Evolutionary conservation across 2,113 vertebrate genomes (phyloP).

Genomic region (Urocolius indicus): DNA sequence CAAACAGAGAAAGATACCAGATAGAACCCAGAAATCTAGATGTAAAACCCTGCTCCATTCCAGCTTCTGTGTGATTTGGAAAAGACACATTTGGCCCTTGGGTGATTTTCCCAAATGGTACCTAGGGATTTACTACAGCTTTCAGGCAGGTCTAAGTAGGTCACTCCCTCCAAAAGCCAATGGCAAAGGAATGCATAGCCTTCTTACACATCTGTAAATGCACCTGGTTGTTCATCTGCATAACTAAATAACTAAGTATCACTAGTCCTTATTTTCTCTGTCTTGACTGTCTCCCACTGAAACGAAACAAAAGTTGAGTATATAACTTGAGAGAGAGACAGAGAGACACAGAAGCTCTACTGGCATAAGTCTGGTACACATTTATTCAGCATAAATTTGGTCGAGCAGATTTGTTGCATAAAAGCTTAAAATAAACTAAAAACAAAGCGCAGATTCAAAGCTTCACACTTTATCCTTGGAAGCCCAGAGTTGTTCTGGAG

Average conservation of each 20-base stretch:
- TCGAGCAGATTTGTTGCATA: slow-evolving; percentile 39
- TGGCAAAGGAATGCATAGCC: not conserved
- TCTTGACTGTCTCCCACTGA: not conserved
- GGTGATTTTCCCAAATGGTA: not conserved
- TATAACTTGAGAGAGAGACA: not conserved
- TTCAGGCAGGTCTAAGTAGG: not conserved
- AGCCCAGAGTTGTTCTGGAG: not conserved
- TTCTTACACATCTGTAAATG: not conserved
- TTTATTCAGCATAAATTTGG: not conserved
- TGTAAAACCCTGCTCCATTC: not conserved
- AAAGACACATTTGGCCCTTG: not conserved
- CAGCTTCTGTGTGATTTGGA: not conserved
- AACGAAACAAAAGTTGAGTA: not conserved
- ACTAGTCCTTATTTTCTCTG: not conserved
- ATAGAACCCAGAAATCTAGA: not conserved
- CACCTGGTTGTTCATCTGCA: not conserved
- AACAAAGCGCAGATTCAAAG: slow-evolving; percentile 36
- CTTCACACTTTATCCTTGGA: slow-evolving; percentile 3
- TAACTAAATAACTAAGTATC: not conserved
- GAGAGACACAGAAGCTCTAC: not conserved
- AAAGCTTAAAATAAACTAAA: slow-evolving; percentile 25
- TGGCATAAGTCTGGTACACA: not conserved
- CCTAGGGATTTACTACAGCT: not conserved
- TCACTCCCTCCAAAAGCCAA: not conserved
- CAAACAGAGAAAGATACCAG: not conserved